A percentile compares a stretch with the other conserved stretches of the same genome.
Evolutionary conservation across 2,797 vertebrate species (phyloP).

Genomic region (Melanotaenia boesemani): DNA sequence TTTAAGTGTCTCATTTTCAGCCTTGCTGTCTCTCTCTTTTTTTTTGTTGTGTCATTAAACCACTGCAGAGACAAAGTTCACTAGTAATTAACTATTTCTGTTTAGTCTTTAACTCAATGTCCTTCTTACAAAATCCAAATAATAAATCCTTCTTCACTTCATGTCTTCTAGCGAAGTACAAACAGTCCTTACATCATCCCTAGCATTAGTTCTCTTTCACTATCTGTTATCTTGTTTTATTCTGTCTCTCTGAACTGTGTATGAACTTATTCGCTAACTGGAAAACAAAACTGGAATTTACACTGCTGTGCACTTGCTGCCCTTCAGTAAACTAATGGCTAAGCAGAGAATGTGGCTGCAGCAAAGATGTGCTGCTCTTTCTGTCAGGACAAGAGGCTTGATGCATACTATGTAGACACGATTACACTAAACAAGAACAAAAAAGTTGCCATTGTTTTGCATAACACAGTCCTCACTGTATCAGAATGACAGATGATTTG

Average conservation of each 20-base stretch:
- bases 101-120: not conserved
- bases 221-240: not conserved
- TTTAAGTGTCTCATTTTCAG: not conserved
- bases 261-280: slow-evolving; percentile 9
- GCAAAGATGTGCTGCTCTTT: slow-evolving; percentile 4
- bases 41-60: not conserved
- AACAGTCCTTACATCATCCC: not conserved
- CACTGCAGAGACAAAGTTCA: not conserved
- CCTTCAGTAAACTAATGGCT: slow-evolving; percentile 5
- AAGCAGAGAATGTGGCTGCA: not conserved
- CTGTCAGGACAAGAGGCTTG: not conserved
- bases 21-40: not conserved
- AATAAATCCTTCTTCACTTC: too few species aligned
- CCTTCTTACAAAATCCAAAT: not conserved
- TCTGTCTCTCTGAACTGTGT: slow-evolving; percentile 1
- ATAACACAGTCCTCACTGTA: not conserved
- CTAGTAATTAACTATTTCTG: not conserved
- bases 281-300: slow-evolving; percentile 12
- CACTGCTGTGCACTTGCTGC: slow-evolving; percentile 7
- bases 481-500: not conserved
- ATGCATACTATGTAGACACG: slow-evolving; percentile 7
- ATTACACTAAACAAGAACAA: not conserved
- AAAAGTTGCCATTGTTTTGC: not conserved
- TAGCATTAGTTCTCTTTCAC: not conserved
- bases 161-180: too few species aligned